Base-by-base conservation (phyloP, 2,888 invertebrate species). In the Acleris cristana region DNA sequence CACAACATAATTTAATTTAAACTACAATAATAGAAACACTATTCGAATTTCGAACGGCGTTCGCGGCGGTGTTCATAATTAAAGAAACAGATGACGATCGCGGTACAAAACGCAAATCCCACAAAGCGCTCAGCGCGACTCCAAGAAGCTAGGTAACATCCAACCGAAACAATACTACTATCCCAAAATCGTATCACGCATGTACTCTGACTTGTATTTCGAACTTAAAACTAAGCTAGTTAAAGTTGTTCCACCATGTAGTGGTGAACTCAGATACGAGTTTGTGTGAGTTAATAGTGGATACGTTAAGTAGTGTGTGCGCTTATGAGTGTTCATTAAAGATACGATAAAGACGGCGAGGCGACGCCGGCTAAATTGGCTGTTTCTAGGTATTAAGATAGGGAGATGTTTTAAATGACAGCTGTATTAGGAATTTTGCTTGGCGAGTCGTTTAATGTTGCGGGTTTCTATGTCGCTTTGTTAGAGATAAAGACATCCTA, bases 291-390 rank as follows among this genome's bases (percentile, higher is more conserved):
- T 19, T 49, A 18, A 16, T 18, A n/a, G 12, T 14, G 14, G 40
- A 40, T 40, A 86, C 85, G 83, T 80, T 88, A 88, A 90, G 85
- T 83, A 86, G 84, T 82, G 82, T 78, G 77, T 79, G 79, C 83
- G 89, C 88, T 92, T 91, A 90, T 87, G 92, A 92, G 87, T 92
- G 92, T 92, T 90, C 91, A 88, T 90, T 90, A 90, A 90, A 92
- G 92, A 92, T 92, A 91, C 89, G 87, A 90, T 90, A 90, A 91
- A 90, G 90, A 89, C 90, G 88, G 82, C 83, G 67, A 59, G 86
- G 83, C 78, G 80, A 74, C 79, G 82, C 79, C 85, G 84, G 77
- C 80, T 86, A 84, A 87, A 89, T 88, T 89, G 87, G 83, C 88
- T 89, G 84, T 79, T 79, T 78, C 73, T 72, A 72, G 64, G 59